Evolutionary conservation across 2,797 vertebrate species (phyloP), one percentile per base, ranked within the genome.

Genomic region (Hephaestus fuliginosus): DNA sequence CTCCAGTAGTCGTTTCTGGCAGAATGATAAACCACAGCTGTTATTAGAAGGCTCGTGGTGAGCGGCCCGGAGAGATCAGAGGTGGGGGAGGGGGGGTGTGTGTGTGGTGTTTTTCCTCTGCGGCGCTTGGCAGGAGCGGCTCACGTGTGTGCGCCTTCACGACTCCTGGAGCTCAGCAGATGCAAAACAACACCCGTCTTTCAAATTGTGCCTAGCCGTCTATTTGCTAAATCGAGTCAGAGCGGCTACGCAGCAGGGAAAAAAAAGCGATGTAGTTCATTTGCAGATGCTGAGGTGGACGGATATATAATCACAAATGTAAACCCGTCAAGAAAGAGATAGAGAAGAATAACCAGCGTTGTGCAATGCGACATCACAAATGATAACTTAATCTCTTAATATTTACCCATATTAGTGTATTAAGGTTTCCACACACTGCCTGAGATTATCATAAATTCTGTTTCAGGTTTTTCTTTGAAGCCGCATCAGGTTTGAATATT

Each of bases 151-250:
- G 49, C 48, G 18, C 56, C 61, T 67, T 57, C 25, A 57, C 2
- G 36, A 74, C 75, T 60, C 25, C 20, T 14, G 20, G 69, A 66
- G 43, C 52, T 63, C 2, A 76, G 55, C 74, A 61, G 69, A 83
- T 58, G 64, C 67, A 57, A 82, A 81, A 48, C 70, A 86, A 69
- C 84, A 87, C 80, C 86, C 82, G 74, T 58, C 78, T 82, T 85
- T 88, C 25, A 81, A 53, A 88, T 78, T 67, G 58, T 5, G 44
- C 13, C 51, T 52, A 13, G 56, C 76, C 51, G n/a, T 63, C 41
- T 64, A 8, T 66, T 57, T 62, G 46, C 48, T 30, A 39, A 71
- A 68, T 22, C 30, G 18, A 18, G 52, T 57, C 62, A 28, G 55
- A 78, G 36, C 12, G 20, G 17, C 53, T 20, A n/a, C 2, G 1